These are phyloP conservation scores for Mnemiopsis leidyi DNA, from an alignment of 37 sponge, comb jelly and placozoan genomes.

Conservation along the genomic window DNA sequence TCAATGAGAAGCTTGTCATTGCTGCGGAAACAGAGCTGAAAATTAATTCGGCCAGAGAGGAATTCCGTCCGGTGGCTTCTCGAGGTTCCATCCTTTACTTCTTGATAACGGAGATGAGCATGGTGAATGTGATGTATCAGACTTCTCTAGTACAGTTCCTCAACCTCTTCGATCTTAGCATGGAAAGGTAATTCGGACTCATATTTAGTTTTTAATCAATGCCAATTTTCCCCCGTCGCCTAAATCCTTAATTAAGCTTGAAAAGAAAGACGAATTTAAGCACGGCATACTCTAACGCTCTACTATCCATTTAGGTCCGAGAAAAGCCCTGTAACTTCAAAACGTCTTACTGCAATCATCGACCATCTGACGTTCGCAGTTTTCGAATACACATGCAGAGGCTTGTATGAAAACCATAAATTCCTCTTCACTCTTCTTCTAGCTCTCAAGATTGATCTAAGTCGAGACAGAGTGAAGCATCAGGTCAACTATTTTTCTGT, in stretches of 20 bases:
- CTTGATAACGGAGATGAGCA: slow-evolving; percentile 67
- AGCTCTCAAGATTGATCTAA: slow-evolving; percentile 67
- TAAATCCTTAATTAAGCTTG: too few relatives aligned
- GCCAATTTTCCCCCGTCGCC: too few relatives aligned
- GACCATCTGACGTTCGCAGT: slow-evolving; percentile 66
- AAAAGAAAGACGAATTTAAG: too few relatives aligned
- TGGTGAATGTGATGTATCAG: slow-evolving; percentile 68
- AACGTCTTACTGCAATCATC: slow-evolving; percentile 49
- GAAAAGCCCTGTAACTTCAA: slow-evolving; percentile 61
- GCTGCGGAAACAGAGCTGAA: slow-evolving; percentile 95
- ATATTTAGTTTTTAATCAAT: too few relatives aligned
- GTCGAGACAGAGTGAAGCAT: slow-evolving; percentile 37
- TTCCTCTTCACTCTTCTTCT: slow-evolving; percentile 68
- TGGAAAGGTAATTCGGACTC: slow-evolving; percentile 63
- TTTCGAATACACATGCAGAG: slow-evolving; percentile 65
- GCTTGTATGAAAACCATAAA: slow-evolving; percentile 66
- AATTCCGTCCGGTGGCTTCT: slow-evolving; percentile 82
- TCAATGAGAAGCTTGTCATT: slow-evolving; percentile 86
- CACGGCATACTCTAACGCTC: too few relatives aligned
- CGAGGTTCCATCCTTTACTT: slow-evolving; percentile 66
- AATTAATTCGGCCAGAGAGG: slow-evolving; percentile 96
- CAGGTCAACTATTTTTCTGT: slow-evolving; percentile 26
- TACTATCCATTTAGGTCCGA: slow-evolving; percentile 24
- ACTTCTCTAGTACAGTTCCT: slow-evolving; percentile 67
- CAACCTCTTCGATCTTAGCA: slow-evolving; percentile 65